A percentile compares a stretch with the other conserved stretches of the same genome.
Conservation (phyloP, 2,888 invertebrate species). For the Eudasyphora cyanicolor region DNA sequence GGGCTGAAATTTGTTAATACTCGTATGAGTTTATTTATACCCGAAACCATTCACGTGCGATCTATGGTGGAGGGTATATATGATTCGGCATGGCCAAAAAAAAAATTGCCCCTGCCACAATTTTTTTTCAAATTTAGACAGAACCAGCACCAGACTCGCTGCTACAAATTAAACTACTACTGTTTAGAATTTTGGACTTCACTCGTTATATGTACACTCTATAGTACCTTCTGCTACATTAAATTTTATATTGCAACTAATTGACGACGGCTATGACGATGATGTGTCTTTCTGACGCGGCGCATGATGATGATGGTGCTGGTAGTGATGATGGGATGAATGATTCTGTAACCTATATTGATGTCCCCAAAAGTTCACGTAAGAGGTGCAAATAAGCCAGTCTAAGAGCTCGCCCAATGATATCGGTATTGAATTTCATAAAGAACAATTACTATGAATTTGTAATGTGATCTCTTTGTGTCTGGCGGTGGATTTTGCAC, state of each 20-base stretch:
- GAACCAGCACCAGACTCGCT: too few relatives aligned
- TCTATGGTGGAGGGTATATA: too few relatives aligned
- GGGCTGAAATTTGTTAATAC: too few relatives aligned
- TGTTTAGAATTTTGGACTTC: too few relatives aligned
- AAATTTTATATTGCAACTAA: slow-evolving; percentile 6
- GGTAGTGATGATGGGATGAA: background rate
- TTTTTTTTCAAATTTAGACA: too few relatives aligned
- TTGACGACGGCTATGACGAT: background rate
- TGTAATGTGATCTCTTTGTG: slow-evolving; percentile 4
- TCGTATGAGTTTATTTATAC: too few relatives aligned
- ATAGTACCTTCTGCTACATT: too few relatives aligned
- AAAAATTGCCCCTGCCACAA: too few relatives aligned
- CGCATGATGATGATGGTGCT: background rate
- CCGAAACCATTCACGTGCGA: too few relatives aligned
- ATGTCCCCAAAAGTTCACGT: background rate
- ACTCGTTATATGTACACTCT: too few relatives aligned
- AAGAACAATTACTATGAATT: slow-evolving; percentile 33
- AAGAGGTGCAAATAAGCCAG: background rate
- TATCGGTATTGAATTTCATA: slow-evolving; percentile 2
- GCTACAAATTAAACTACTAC: too few relatives aligned
- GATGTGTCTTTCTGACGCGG: background rate
- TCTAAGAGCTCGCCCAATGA: background rate
- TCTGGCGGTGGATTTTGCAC: background rate
- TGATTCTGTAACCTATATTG: background rate
- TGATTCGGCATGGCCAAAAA: too few relatives aligned